These are phyloP conservation scores for Mormyrus hasselquistii DNA, from an alignment of 2,797 vertebrate genomes.

Conservation along the genomic window DNA sequence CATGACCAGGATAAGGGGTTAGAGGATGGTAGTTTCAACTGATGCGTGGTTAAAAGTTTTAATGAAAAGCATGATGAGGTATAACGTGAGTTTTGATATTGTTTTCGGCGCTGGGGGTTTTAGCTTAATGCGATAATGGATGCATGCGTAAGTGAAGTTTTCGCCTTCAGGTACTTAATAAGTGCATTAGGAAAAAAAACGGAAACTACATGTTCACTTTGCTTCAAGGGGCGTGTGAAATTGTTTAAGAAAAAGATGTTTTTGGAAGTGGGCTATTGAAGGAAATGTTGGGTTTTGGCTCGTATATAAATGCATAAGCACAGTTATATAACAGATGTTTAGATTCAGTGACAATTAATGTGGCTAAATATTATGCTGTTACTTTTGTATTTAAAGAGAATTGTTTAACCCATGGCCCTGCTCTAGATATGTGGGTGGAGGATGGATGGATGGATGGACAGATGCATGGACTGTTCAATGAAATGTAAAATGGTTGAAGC, in stretches of 20 bases:
- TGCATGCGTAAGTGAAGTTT: background rate
- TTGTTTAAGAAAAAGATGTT: background rate
- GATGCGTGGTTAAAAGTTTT: background rate
- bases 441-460: background rate
- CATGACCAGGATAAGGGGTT: background rate
- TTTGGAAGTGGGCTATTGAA: background rate
- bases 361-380: background rate
- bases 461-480: background rate
- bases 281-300: background rate
- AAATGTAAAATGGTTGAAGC: background rate
- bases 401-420: background rate
- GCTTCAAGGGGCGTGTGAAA: background rate
- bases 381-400: background rate
- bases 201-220: background rate
- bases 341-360: background rate
- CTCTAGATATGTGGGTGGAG: background rate
- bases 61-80: background rate
- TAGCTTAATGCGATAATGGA: background rate
- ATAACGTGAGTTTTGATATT: background rate
- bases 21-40: background rate
- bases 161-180: background rate
- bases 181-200: background rate
- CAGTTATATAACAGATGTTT: background rate
- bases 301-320: background rate
- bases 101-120: background rate